A percentile compares a stretch with the other conserved stretches of the same genome.
Conservation (phyloP, 2,888 invertebrate species). For the Argyresthia goedartella region DNA sequence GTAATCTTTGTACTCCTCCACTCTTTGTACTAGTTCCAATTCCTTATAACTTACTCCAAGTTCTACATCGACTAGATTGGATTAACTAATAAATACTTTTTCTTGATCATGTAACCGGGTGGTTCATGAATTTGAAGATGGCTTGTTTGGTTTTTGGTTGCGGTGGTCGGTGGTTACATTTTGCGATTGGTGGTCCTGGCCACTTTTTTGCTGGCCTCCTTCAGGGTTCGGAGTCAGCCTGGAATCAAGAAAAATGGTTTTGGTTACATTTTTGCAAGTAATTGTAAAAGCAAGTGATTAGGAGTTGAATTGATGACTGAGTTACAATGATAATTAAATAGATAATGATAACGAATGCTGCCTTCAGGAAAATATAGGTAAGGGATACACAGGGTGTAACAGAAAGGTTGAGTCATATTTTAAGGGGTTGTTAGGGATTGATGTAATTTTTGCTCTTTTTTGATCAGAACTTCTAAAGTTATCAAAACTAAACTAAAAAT, state of each 20-base stretch:
- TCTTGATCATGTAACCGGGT: constrained; percentile 57
- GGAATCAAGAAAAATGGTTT: constrained; percentile 22
- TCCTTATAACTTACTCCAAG: constrained; percentile 43
- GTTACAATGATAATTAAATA: too few species aligned
- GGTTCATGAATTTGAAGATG: constrained; percentile 56
- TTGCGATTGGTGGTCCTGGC: constrained; percentile 27
- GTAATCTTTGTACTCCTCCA: constrained; percentile 30
- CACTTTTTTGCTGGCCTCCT: constrained; percentile 22
- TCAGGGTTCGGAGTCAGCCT: constrained; percentile 27
- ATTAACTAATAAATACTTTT: constrained; percentile 53
- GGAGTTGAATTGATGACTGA: too few species aligned
- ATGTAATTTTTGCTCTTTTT: too few species aligned
- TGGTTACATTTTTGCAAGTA: constrained; percentile 10
- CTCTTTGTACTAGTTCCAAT: constrained; percentile 7
- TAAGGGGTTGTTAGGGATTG: too few species aligned
- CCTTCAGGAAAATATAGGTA: too few species aligned
- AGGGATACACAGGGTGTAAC: too few species aligned
- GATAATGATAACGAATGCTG: too few species aligned
- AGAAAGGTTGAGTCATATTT: too few species aligned
- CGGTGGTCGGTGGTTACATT: constrained; percentile 59
- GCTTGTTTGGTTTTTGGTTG: constrained; percentile 33
- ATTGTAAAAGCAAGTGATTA: not conserved
- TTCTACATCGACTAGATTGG: constrained; percentile 69
- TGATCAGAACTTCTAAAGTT: too few species aligned
- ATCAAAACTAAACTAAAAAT: too few species aligned